These are phyloP conservation scores for Ochotona princeps DNA, from an alignment of 2,113 vertebrate species.

Conservation along the genomic window DNA sequence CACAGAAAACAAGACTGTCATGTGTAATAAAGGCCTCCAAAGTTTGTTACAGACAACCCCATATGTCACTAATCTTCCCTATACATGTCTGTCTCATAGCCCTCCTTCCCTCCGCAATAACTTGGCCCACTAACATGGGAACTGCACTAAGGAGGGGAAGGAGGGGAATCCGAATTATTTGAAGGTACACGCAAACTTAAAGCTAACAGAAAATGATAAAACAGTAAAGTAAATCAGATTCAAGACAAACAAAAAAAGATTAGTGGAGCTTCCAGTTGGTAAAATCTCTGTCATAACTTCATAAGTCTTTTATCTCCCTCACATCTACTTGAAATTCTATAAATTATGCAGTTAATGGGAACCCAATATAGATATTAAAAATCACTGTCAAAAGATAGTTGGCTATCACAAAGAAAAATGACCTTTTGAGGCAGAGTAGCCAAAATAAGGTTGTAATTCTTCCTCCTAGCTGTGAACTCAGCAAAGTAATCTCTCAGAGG, in stretches of 20 bases:
- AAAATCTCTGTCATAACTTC: neutral
- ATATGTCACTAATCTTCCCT: neutral
- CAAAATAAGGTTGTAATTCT: neutral
- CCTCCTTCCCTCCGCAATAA: neutral
- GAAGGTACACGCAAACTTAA: constrained; percentile 15
- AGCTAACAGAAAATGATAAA: neutral
- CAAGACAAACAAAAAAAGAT: neutral
- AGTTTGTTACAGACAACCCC: neutral
- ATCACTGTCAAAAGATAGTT: neutral
- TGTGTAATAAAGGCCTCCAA: neutral
- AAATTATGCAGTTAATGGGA: neutral
- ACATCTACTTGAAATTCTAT: neutral
- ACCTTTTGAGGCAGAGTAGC: neutral
- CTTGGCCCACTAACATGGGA: neutral
- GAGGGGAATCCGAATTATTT: neutral
- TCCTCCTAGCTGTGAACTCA: neutral
- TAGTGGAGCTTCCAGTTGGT: neutral
- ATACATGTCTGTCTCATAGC: neutral
- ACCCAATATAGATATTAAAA: no score
- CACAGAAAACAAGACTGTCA: neutral
- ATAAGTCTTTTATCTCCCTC: neutral
- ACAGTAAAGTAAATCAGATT: neutral
- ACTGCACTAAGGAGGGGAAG: neutral
- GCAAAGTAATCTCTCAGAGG: neutral
- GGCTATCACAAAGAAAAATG: neutral